Percentiles rank a stretch among this genome's conserved stretches.
phyloP scores from a whole-genome alignment of 2,888 invertebrate genomes.

The Sicus ferrugineus region DNA sequence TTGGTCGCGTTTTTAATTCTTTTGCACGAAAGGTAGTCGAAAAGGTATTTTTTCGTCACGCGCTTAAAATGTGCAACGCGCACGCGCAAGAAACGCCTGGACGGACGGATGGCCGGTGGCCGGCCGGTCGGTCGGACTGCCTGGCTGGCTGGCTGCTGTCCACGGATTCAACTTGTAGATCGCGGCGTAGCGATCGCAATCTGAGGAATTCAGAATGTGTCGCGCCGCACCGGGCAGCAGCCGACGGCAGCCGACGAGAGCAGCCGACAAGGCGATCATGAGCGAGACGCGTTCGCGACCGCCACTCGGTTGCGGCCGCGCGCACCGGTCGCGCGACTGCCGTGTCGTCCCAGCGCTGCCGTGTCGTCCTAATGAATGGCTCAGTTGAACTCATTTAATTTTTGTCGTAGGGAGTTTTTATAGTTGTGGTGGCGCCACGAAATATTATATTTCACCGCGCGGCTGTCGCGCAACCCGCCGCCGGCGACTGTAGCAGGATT shows the following conservation, averaged over 20 bases:
- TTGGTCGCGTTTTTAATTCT: neutral
- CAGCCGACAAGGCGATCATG: constrained; percentile 35
- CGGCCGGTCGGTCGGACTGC: neutral
- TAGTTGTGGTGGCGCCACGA: constrained; percentile 61
- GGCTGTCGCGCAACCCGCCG: neutral
- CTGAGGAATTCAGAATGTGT: constrained; percentile 43
- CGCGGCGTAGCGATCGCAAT: constrained; percentile 55
- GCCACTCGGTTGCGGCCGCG: constrained; percentile 19
- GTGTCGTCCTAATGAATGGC: constrained; percentile 63
- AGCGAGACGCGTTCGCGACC: constrained; percentile 6
- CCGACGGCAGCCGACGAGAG: constrained; percentile 20
- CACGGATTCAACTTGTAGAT: constrained; percentile 39
- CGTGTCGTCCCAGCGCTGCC: constrained; percentile 44
- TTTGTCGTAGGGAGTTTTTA: constrained; percentile 55
- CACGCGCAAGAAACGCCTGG: neutral
- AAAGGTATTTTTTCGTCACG: constrained; percentile 59
- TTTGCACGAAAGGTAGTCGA: neutral
- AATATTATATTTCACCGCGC: constrained; percentile 56
- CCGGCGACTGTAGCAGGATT: neutral
- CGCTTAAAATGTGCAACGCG: constrained; percentile 40
- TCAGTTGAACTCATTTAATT: constrained; percentile 62
- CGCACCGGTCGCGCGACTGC: neutral
- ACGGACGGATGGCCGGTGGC: neutral
- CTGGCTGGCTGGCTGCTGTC: neutral
- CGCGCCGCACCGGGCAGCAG: constrained; percentile 19